Evolutionary conservation across 2,113 vertebrate species (phyloP).

Genomic region (Heliornis fulica): DNA sequence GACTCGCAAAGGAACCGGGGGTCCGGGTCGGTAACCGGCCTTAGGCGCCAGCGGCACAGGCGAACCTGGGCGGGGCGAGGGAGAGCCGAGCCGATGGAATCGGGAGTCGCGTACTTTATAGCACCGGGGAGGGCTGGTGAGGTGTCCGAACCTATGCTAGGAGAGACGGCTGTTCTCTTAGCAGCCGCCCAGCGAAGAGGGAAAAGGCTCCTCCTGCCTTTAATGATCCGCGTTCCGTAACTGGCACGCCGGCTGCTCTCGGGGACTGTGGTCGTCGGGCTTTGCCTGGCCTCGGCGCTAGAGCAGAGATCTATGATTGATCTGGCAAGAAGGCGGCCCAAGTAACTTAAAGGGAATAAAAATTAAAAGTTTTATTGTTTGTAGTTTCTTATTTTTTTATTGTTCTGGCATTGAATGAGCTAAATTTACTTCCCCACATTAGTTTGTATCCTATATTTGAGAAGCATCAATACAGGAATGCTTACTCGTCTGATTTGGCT

Average conservation of each 20-base stretch:
- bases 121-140: background rate
- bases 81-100: background rate
- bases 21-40: background rate
- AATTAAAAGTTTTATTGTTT: background rate
- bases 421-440: background rate
- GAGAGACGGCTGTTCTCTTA: background rate
- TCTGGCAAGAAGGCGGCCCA: background rate
- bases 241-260: background rate
- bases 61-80: no score
- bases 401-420: background rate
- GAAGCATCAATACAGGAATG: accelerated
- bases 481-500: background rate
- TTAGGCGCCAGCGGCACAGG: background rate
- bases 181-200: background rate
- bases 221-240: background rate
- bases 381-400: no score
- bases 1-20: accelerated
- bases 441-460: background rate
- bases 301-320: background rate
- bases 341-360: background rate
- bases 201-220: background rate
- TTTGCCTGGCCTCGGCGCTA: background rate
- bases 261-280: accelerated
- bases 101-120: accelerated
- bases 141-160: no score